phyloP scores from a whole-genome alignment of 2,113 vertebrate species.

The Meriones unguiculatus region DNA sequence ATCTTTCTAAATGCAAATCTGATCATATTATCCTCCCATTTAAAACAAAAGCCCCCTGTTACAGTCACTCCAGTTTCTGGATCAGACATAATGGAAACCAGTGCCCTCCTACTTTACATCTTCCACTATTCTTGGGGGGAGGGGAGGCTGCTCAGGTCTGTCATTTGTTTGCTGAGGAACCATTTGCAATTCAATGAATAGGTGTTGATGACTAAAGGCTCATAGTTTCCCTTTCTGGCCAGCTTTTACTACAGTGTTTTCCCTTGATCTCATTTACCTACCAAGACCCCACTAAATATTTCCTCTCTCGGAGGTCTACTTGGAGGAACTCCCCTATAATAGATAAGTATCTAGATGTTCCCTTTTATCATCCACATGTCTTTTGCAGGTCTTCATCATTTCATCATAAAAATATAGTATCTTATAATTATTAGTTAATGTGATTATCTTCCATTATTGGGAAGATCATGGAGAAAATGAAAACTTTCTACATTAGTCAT shows the following conservation, averaged over 20 bases:
- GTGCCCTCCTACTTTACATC: too few relatives aligned
- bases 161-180: background rate
- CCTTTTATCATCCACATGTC: background rate
- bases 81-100: background rate
- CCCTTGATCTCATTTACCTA: background rate
- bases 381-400: background rate
- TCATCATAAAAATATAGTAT: conserved; percentile 13
- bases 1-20: background rate
- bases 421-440: background rate
- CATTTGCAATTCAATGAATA: background rate
- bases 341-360: background rate
- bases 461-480: background rate
- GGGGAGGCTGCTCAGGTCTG: background rate
- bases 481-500: background rate
- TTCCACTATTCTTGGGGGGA: background rate
- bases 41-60: background rate
- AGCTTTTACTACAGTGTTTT: background rate
- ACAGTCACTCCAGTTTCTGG: background rate
- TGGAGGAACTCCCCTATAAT: background rate
- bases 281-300: background rate
- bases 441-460: conserved; percentile 11
- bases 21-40: background rate
- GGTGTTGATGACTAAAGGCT: background rate
- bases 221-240: background rate
- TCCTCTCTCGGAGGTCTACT: background rate